phyloP scores from a whole-genome alignment of 2,113 vertebrate species.

The Haliaeetus leucogaster region DNA sequence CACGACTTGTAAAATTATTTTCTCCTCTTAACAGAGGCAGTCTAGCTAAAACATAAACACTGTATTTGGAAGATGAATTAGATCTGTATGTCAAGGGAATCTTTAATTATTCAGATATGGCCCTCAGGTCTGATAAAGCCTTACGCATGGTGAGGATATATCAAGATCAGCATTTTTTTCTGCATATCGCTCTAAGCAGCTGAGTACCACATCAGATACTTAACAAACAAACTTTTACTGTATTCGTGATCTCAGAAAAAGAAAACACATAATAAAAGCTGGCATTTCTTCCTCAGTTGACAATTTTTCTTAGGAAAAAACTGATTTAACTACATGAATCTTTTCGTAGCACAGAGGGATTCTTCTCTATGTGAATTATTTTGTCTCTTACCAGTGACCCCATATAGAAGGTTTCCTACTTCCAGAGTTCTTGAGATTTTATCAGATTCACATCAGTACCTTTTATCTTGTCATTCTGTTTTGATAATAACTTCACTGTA shows the following conservation, averaged over 20 bases:
- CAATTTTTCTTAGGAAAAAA: background rate
- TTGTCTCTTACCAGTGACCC: background rate
- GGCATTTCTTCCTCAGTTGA: background rate
- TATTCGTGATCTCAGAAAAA: background rate
- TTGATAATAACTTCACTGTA: background rate
- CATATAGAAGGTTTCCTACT: background rate
- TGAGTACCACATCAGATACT: background rate
- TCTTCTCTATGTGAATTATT: background rate
- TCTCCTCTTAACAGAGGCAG: background rate
- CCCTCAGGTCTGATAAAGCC: background rate
- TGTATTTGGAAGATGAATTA: background rate
- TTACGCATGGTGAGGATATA: background rate
- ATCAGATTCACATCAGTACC: background rate
- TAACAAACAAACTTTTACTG: background rate
- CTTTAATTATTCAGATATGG: background rate
- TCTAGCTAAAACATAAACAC: background rate
- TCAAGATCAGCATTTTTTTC: background rate
- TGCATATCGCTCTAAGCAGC: background rate
- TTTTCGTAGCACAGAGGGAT: background rate
- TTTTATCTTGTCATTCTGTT: conserved; percentile 20
- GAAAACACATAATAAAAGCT: background rate
- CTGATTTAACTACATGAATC: background rate
- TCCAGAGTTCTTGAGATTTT: background rate
- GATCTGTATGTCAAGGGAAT: background rate
- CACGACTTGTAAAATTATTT: background rate